These are phyloP conservation scores for Paracentrotus lividus DNA, from an alignment of 53 echinoderm and acorn worm genomes.

Conservation along the genomic window DNA sequence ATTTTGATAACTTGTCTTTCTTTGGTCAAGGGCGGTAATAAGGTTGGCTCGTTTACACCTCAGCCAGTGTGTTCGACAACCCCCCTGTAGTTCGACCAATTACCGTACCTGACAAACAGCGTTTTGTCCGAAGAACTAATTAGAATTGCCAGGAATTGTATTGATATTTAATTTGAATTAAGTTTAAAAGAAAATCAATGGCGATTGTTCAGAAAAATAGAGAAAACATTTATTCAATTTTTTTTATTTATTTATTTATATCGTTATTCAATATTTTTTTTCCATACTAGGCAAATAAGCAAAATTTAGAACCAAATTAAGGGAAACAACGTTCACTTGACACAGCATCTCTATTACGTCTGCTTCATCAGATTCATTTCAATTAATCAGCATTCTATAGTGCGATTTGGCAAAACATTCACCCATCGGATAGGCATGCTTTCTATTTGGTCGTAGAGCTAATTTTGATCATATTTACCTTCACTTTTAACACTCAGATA, in stretches of 20 bases:
- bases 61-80: neutral
- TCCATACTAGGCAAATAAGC: too few relatives aligned
- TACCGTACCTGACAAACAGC: constrained; percentile 1
- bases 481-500: neutral
- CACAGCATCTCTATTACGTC: too few relatives aligned
- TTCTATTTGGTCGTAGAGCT: neutral
- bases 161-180: neutral
- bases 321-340: too few relatives aligned
- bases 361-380: too few relatives aligned
- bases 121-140: constrained; percentile 22
- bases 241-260: too few relatives aligned
- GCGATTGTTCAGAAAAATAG: too few relatives aligned
- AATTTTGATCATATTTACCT: neutral
- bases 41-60: constrained; percentile 18
- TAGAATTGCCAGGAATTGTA: neutral
- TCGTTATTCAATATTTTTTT: too few relatives aligned
- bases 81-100: neutral
- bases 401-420: neutral
- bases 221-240: too few relatives aligned
- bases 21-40: constrained; percentile 34
- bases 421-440: neutral
- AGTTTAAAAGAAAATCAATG: too few relatives aligned
- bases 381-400: too few relatives aligned
- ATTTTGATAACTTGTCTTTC: constrained; percentile 13
- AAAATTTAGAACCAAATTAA: too few relatives aligned